phyloP scores from a whole-genome alignment of 2,113 vertebrate genomes.

The Gopherus evgoodei region DNA sequence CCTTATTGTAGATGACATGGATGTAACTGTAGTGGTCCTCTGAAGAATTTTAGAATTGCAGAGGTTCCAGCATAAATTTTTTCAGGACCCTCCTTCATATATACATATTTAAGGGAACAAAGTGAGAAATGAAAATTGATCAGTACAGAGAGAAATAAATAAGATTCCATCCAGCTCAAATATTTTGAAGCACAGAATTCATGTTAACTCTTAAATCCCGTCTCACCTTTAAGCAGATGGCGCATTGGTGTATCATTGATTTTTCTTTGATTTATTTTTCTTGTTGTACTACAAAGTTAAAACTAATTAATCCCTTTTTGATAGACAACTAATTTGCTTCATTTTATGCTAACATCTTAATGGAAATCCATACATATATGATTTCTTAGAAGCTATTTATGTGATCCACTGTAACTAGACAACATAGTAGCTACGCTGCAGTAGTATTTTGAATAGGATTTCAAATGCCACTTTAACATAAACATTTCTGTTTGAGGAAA shows the following conservation, averaged over 20 bases:
- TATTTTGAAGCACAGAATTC: background rate
- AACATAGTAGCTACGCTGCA: background rate
- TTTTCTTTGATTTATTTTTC: background rate
- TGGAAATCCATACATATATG: background rate
- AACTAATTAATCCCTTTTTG: background rate
- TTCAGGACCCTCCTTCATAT: background rate
- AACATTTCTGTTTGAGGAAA: background rate
- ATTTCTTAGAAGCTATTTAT: background rate
- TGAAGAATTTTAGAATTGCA: background rate
- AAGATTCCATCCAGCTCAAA: background rate
- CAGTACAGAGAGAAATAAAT: accelerated
- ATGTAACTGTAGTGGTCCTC: background rate
- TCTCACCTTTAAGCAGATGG: background rate
- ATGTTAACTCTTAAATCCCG: background rate
- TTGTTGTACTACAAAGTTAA: background rate
- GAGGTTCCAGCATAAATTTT: background rate
- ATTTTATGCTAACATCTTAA: background rate
- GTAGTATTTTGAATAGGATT: background rate
- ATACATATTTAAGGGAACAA: background rate
- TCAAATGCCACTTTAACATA: background rate
- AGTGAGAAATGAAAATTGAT: background rate
- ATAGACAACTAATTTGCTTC: background rate
- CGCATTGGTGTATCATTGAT: background rate
- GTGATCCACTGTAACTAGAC: background rate
- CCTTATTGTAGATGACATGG: background rate